Conservation (phyloP, 1,140 invertebrate species). For the Parasteatoda tepidariorum region DNA sequence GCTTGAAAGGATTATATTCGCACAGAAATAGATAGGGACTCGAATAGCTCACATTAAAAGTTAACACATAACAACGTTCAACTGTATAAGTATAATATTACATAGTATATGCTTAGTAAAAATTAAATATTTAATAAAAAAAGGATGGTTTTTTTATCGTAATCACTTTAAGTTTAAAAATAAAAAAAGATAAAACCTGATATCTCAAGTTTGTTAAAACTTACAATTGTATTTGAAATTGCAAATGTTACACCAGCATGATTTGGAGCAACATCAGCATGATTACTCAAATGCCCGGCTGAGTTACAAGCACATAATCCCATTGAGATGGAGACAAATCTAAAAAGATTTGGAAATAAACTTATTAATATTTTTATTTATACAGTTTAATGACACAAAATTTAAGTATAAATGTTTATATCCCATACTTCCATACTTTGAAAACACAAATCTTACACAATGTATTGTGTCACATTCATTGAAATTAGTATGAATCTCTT, state of each 20-base stretch:
- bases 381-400: neutral
- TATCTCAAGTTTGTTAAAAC: slow-evolving; percentile 62
- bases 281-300: slow-evolving; percentile 83
- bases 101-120: too few species aligned
- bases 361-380: neutral
- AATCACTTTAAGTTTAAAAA: neutral
- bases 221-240: slow-evolving; percentile 81
- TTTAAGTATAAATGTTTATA: neutral
- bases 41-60: too few species aligned
- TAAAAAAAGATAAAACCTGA: neutral
- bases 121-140: too few species aligned
- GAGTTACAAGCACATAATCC: slow-evolving; percentile 83
- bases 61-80: too few species aligned
- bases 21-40: too few species aligned
- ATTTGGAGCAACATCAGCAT: slow-evolving; percentile 83
- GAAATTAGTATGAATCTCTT: too few species aligned
- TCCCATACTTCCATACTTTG: neutral
- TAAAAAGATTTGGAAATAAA: slow-evolving; percentile 65
- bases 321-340: slow-evolving; percentile 82
- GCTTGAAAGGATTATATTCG: too few species aligned
- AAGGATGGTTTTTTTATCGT: too few species aligned
- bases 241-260: slow-evolving; percentile 85
- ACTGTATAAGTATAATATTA: too few species aligned
- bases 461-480: too few species aligned
- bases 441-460: too few species aligned